Base-by-base conservation (phyloP, 2,888 invertebrate species). In the Nezara viridula region DNA sequence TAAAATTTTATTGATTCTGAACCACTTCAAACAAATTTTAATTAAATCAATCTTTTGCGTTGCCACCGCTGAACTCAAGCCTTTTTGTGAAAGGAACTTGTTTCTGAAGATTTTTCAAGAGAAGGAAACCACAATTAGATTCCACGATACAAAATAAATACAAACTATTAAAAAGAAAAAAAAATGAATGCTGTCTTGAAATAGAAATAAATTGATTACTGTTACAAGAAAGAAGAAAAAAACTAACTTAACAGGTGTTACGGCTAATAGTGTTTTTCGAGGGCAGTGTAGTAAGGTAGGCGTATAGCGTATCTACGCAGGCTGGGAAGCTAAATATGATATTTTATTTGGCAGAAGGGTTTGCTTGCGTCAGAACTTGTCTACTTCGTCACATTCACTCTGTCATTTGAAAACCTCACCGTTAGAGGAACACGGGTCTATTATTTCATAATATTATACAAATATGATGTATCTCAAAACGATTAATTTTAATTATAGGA, bases 221-320 rank as follows among this genome's bases (percentile, higher is more conserved):
- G 10, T 37, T 44, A 24, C 7, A 44, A 44, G 44, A 7, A 44
- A 44, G 10, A 27, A 73, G 24, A 73, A 44, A 81, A 40, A 77
- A 77, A 1, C 44, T 81, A 81, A 24, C 24, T 4, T 81, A 81
- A 81, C 44, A 81, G 44, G 40, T 40, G 37, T 40, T 19, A 24
- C 12, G 40, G 24, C 81, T 44, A 44, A 81, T 81, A 81, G 81
- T 81, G 21, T 44, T 44, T 40, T 44, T 81, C 9, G 44, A 44
- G 81, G 44, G 40, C 81, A 44, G 44, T 40, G 81, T 81, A 81
- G 81, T 81, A 81, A 44, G 44, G 81, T n/a, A 44, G 81, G 81
- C 81, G 81, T 81, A 81, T 81, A 44, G 44, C 44, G 81, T 81
- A 81, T 44, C 21, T 81, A 81, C 81, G 81, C 81, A 81, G 81